Evolutionary conservation across 2,888 invertebrate species (phyloP).

Genomic region (Caradrina kadenii): DNA sequence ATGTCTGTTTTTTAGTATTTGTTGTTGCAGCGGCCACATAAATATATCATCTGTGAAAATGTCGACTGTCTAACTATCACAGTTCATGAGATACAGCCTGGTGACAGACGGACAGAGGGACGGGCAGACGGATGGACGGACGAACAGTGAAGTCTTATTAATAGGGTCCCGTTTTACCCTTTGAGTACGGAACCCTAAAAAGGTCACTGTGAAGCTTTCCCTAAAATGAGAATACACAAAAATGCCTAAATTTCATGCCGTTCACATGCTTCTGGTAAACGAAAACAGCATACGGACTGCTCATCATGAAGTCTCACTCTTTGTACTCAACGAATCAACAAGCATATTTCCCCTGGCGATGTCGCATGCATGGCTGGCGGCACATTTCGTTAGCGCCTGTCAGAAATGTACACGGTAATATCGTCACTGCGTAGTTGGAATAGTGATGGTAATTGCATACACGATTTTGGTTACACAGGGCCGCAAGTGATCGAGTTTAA

Average conservation of each 20-base stretch:
- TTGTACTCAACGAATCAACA: conserved; percentile 56
- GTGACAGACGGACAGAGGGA: too few relatives aligned
- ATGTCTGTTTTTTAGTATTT: too few relatives aligned
- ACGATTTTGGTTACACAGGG: conserved; percentile 18
- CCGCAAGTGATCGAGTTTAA: conserved; percentile 21
- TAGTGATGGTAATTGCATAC: conserved; percentile 52
- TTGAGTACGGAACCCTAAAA: too few relatives aligned
- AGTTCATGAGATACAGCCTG: too few relatives aligned
- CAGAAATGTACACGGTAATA: conserved; percentile 54
- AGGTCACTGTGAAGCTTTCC: conserved; percentile 25
- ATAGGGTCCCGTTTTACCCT: too few relatives aligned
- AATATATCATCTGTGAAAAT: too few relatives aligned
- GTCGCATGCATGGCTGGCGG: conserved; percentile 38
- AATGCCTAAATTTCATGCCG: conserved; percentile 40
- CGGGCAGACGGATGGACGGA: too few relatives aligned
- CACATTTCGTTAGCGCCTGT: conserved; percentile 51
- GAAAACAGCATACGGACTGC: conserved; percentile 40
- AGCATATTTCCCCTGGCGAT: conserved; percentile 68
- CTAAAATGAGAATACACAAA: conserved; percentile 43
- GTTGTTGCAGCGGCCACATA: too few relatives aligned
- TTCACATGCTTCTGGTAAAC: conserved; percentile 33
- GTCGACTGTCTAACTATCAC: too few relatives aligned
- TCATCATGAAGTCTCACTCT: conserved; percentile 56
- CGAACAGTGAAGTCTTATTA: too few relatives aligned
- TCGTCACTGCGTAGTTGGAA: conserved; percentile 42